Conservation (phyloP, 2,797 vertebrate species). For the Smutsia temminckii region DNA sequence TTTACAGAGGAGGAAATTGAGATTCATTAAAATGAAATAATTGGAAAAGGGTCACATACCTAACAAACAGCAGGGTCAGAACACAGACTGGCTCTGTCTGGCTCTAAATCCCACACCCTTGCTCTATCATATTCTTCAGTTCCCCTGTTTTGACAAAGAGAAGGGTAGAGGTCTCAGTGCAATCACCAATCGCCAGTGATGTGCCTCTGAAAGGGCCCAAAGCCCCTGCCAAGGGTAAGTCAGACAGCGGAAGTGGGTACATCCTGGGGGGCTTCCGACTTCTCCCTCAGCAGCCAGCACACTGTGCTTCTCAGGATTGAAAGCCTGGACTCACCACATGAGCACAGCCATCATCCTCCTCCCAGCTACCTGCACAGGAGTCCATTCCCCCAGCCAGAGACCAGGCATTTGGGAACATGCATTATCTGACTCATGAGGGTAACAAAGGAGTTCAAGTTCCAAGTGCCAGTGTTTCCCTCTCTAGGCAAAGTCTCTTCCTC, state of each 20-base stretch:
- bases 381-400: neutral
- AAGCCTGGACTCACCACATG: neutral
- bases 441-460: neutral
- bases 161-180: neutral
- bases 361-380: too few species aligned
- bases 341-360: neutral
- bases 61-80: neutral
- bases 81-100: neutral
- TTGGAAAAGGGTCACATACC: neutral
- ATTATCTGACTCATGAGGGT: neutral
- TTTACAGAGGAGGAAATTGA: neutral
- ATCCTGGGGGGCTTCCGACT: neutral
- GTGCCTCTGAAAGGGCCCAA: neutral
- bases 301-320: too few species aligned
- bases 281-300: neutral
- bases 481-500: neutral
- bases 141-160: neutral
- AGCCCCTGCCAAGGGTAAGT: neutral
- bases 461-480: neutral
- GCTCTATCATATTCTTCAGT: neutral
- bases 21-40: neutral
- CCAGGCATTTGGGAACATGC: neutral
- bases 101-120: neutral
- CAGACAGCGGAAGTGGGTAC: neutral
- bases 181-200: accelerated